phyloP scores from a whole-genome alignment of 2,113 vertebrate species.

The Tragulus kanchil region DNA sequence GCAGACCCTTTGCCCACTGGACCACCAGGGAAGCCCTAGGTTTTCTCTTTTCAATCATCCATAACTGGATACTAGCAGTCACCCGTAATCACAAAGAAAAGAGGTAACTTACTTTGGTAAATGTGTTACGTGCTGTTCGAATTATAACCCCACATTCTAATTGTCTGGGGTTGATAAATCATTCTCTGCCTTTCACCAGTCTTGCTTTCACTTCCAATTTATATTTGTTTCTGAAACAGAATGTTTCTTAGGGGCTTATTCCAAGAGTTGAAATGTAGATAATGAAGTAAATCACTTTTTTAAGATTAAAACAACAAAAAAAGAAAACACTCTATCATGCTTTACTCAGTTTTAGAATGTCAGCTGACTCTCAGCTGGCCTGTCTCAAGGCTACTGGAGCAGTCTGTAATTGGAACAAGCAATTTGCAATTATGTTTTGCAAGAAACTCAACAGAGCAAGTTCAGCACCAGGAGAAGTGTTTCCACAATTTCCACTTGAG shows the following conservation, averaged over 20 bases:
- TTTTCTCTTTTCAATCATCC: not conserved
- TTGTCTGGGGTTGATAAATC: not conserved
- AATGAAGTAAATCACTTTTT: not conserved
- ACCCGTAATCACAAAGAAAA: not conserved
- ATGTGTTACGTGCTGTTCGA: not conserved
- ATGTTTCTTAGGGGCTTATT: not conserved
- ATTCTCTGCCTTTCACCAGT: not conserved
- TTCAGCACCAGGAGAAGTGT: not conserved
- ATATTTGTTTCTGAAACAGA: not conserved
- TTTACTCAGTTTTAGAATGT: not conserved
- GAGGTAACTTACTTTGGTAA: not conserved
- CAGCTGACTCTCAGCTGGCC: not conserved
- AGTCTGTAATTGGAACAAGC: conserved; percentile 43
- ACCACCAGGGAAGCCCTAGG: no score
- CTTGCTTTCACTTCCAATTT: not conserved
- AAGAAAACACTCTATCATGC: not conserved
- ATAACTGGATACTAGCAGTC: not conserved
- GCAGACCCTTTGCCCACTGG: no score
- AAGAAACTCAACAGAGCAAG: conserved; percentile 56
- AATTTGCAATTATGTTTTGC: conserved; percentile 64
- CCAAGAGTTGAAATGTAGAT: not conserved
- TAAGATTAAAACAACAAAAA: not conserved
- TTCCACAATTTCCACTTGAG: conserved; percentile 57
- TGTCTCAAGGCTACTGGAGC: conserved; percentile 32
- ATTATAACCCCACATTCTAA: not conserved